Evolutionary conservation across 2,113 vertebrate species (phyloP).

Genomic region (Chaetodon trifascialis): DNA sequence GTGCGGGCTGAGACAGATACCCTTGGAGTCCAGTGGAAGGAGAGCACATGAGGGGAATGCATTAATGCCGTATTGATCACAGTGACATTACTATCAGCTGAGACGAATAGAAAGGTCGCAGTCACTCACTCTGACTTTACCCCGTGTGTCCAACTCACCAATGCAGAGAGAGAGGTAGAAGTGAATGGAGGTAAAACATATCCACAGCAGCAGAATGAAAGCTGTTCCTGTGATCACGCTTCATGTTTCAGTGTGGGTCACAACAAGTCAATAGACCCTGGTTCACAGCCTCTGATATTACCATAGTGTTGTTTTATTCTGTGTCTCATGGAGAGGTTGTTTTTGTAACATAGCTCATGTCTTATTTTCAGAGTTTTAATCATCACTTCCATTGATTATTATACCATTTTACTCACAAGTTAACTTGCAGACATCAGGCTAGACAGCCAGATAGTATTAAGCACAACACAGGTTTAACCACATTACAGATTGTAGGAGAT

Average conservation of each 20-base stretch:
- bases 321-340: too few relatives aligned
- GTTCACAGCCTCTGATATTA: background rate
- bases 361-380: too few relatives aligned
- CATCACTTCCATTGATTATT: too few relatives aligned
- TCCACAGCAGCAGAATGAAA: too few relatives aligned
- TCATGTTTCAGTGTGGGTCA: background rate
- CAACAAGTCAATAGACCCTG: background rate
- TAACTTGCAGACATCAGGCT: too few relatives aligned
- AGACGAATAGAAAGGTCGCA: conserved; percentile 37
- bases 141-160: background rate
- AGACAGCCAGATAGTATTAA: too few relatives aligned
- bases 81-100: conserved; percentile 67
- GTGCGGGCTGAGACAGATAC: conserved; percentile 43
- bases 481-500: too few relatives aligned
- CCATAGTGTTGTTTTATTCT: background rate
- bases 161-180: too few relatives aligned
- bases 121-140: conserved; percentile 31
- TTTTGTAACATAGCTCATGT: too few relatives aligned
- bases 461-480: too few relatives aligned
- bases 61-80: conserved; percentile 61
- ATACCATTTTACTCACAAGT: too few relatives aligned
- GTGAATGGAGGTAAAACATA: background rate
- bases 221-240: background rate
- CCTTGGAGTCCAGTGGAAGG: conserved; percentile 57
- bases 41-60: conserved; percentile 50